Base-by-base conservation (phyloP, 2,113 vertebrate species). In the Sturnus vulgaris region DNA sequence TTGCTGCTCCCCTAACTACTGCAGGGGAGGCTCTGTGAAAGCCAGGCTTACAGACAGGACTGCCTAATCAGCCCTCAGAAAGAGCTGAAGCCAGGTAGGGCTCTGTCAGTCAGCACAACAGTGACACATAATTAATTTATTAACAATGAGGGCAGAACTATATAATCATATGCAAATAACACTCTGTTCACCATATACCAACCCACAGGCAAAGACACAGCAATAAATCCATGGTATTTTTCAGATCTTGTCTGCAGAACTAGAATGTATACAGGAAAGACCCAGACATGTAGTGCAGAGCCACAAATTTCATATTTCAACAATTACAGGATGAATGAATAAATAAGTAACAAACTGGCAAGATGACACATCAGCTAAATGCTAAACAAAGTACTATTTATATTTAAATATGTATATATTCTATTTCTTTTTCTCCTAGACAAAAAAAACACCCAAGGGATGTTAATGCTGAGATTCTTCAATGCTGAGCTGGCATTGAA, bases 301-400 rank as follows among this genome's bases (percentile, higher is more conserved):
- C 14, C 28, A 49, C 30, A 46, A 72, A 86, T 76, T 76, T 61
- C 35, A 7, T 37, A 79, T 55, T 70, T 82, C 53, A 78, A 16
- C 44, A 90, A 39, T 53, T 83, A 88, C 85, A 86, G 37, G 11
- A 89, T 82, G 3, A 89, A 91, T 63, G 3, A 89, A 91, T 63
- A 71, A 73, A 63, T 73, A 88, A 92, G 78, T 44, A 93, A 25
- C 49, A 66, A 86, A 81, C 13, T 24, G 42, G 35, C 61, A 63
- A 64, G 18, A 86, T 7, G 7, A 27, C 55, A 69, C 28, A 82
- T 37, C 60, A 59, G 59, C 20, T 53, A 92, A 91, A 92, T 25
- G 55, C 24, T 73, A 81, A 82, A 61, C 42, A 63, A 86, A 77
- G 11, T 20, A 56, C 25, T 88, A 19, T 23, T 63, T 55, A 20